Evolutionary conservation across 1,140 invertebrate species (phyloP), one percentile per base, ranked within the genome.

Genomic region (Leptopilina clavipes): DNA sequence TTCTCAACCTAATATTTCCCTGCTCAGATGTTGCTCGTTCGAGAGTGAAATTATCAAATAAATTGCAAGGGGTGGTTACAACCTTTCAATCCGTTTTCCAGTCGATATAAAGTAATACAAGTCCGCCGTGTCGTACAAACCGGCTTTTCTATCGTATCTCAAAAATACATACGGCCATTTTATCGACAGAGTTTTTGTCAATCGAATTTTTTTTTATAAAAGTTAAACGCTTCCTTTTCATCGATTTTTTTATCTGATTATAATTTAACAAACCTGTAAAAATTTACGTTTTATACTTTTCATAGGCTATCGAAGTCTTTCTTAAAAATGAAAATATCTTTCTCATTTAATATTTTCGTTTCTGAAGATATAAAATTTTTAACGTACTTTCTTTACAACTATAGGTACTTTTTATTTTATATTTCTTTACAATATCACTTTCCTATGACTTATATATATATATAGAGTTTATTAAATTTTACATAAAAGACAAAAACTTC

Each of bases 1-100:
- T 65, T 31, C 19, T 31, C 59, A 6, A 31, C 12, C 25, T 31
- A 65, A 65, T 65, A 65, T 65, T 65, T 65, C 59, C 10, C 25
- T 65, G 59, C 25, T 65, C 59, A 65, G 59, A 65, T 65, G 22
- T 31, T 65, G 22, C 59, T 65, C 59, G 59, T 31, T 65, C 22
- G 22, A 65, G 59, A 65, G 59, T 65, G 25, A 65, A 65, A 65
- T 65, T 65, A 65, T 65, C 59, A 65, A 65, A 65, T 65, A 65
- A 65, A 65, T 65, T 65, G 59, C 59, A n/a, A n/a, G 22, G 59
- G 59, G 10, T 65, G 59, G 59, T 65, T 65, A 65, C 25, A 37
- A 65, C 59, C 59, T 65, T 65, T 65, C 59, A 65, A 65, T 65
- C 59, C 59, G 59, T 31, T 65, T 65, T 65, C 59, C 59, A 65